phyloP scores from a whole-genome alignment of 2,888 invertebrate genomes.

The Drosophila leonis region DNA sequence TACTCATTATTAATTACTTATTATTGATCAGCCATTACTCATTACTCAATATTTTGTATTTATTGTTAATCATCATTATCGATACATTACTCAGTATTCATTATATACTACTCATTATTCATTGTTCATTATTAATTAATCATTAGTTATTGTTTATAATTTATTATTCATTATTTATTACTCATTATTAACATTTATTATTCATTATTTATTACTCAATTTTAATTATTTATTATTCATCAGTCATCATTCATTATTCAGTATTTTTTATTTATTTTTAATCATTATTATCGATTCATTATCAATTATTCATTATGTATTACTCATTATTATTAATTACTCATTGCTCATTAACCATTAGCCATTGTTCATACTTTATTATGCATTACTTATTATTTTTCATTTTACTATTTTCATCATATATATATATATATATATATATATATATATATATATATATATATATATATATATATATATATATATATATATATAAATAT shows the following conservation, averaged over 20 bases:
- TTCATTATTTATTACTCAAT: neutral
- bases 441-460: neutral
- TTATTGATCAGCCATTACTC: neutral
- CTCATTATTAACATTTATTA: too few relatives aligned
- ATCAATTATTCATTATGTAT: neutral
- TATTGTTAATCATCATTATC: neutral
- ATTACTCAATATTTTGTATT: neutral
- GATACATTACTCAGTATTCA: neutral
- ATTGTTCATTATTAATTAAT: neutral
- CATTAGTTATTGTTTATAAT: neutral
- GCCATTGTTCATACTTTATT: neutral
- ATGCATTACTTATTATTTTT: neutral
- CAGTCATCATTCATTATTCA: neutral
- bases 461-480: neutral
- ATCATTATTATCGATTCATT: neutral
- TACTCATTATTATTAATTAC: neutral
- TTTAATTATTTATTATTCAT: neutral
- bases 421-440: neutral
- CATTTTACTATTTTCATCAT: neutral
- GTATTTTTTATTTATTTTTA: neutral
- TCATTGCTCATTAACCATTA: neutral
- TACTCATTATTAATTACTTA: neutral
- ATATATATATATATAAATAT: neutral
- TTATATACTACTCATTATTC: neutral
- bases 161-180: neutral